Base-by-base conservation (phyloP, 2,888 invertebrate genomes). In the Cerceris rybyensis region DNA sequence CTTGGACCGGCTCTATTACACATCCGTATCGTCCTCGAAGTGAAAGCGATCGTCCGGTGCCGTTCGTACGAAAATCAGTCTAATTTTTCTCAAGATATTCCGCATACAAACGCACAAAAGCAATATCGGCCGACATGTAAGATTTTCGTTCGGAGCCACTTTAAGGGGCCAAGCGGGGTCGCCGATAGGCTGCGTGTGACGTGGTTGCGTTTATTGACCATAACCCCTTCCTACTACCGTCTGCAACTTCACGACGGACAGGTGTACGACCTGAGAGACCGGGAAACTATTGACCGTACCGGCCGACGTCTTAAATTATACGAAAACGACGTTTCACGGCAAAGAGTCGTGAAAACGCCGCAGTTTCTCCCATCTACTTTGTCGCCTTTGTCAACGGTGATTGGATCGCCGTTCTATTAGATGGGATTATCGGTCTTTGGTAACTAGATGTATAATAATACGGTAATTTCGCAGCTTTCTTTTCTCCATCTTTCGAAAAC, bases 141-240 rank as follows among this genome's bases (percentile, higher is more conserved):
- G 90, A 91, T 91, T 90, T 91, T 90, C 88, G 86, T 88, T 85
- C 86, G 84, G 86, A 86, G 88, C 87, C 86, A 89, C 90, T 91
- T 89, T 88, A 91, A 90, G 91, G 90, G 89, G 89, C 89, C 88
- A 88, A 90, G 89, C 87, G 88, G 88, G 89, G 88, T 90, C 89
- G 88, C 88, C 90, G 90, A 91, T 91, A 91, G 91, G 90, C 90
- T 88, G 89, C 90, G 90, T 88, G 90, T 90, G 91, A 91, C 90
- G 91, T 90, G 88, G 90, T 90, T 88, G 91, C 91, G 91, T 91
- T 92, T 91, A 92, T 92, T 91, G 91, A 92, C 92, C 92, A 92
- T 92, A 92, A 92, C 91, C 92, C 92, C 92, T 91, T 91, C 91
- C 89, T 87, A 85, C 87, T 79, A 80, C 80, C 84, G 84, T 82